Base-by-base conservation (phyloP, 2,797 vertebrate species). In the Sardinella longiceps region DNA sequence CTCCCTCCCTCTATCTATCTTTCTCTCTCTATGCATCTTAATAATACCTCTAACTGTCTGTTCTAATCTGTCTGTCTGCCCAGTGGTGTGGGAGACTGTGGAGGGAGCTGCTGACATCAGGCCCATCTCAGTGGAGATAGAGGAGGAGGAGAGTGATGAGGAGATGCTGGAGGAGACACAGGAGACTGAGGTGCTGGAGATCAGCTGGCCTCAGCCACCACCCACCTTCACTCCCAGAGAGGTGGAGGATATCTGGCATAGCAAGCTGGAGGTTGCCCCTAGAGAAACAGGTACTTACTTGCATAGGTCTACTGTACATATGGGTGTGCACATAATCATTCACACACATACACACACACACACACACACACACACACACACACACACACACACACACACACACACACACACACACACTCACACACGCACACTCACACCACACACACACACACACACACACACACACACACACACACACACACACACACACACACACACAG, bases 191-290 rank as follows among this genome's bases (percentile, higher is more conserved):
- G 58, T 2, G 83, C 74, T 84, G 15, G 89, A 88, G 20, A 39
- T 77, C 28, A 85, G 45, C 66, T 84, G 25, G 82, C 80, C 84
- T 11, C 48, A 88, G 85, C 82, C 86, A 85, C 85, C 81, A 87
- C 74, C 83, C 70, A 51, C 84, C 6, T 84, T 88, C 53, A 80
- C 81, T 25, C 86, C 82, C 51, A 90, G 56, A 81, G 87, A 87
- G 10, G 84, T 63, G 80, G 92, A 92, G 0, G 93, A 94, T 28
- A 90, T 93, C 84, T 94, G 94, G 93, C 91, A 90, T 89, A 51
- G 91, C 58, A 82, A 89, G 84, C 87, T 92, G 85, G 89, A 92
- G 80, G 88, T 88, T 82, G 80, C 87, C 87, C 48, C 92, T 74
- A 92, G 81, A 87, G 85, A 86, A 85, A 23, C 80, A 84, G 87